Evolutionary conservation across 2,113 vertebrate genomes (phyloP), one percentile per base, ranked within the genome.

Genomic region (Caloenas nicobarica): DNA sequence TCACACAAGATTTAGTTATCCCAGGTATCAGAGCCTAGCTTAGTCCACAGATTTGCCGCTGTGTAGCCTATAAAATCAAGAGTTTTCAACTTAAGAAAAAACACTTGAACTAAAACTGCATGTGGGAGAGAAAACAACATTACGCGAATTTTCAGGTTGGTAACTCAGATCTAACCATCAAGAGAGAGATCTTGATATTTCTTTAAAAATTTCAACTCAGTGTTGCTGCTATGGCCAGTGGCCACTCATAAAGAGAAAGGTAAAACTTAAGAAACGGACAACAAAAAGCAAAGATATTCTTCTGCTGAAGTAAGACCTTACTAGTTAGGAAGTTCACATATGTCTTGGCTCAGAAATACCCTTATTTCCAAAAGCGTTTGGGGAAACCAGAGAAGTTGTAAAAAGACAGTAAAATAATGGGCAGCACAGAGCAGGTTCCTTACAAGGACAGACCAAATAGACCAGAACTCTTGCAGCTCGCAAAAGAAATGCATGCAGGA

Each of bases 181-280:
- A 17, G 36, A 18, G 40, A 31, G 26, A 34, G 33, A 50, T 33
- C 46, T 62, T 44, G n/a, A 18, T 38, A 16, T 9, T 81, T 38
- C 38, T 70, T 12, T 19, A 22, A 53, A 78, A 65, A 5, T 10
- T 8, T 44, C 54, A 34, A 10, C 46, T 78, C 36, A 4, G 11
- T 18, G 33, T 26, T 61, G n/a, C n/a, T 28, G 56, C 86, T 58
- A 1, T 28, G 71, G 44, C 42, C 48, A 36, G 58, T 18, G 22
- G 29, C 7, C 28, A 7, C 72, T 42, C 1, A 0, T 1, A 58
- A 42, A 46, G 11, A 68, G n/a, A 54, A 81, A 33, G 0, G 0
- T 14, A 51, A 38, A 73, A 51, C 28, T 51, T 29, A 5, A 9
- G 13, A 33, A 53, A 58, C 7, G 7, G 36, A 31, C 72, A 71